A percentile compares a stretch with the other conserved stretches of the same genome.
phyloP scores from a whole-genome alignment of 2,797 vertebrate species.

The Australoheros facetus region DNA sequence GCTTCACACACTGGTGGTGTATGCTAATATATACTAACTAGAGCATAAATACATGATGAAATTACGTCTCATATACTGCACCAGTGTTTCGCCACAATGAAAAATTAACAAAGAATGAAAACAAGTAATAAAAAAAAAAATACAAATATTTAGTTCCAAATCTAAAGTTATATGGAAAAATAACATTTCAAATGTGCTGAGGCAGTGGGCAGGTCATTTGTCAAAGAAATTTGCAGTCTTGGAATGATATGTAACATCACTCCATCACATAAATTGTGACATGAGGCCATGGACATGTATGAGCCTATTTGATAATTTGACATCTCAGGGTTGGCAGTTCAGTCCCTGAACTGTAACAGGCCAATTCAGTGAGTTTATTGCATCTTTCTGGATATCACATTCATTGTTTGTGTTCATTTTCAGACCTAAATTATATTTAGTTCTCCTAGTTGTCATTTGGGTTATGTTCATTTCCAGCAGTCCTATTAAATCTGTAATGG shows the following conservation, averaged over 20 bases:
- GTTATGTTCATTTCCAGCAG: slow-evolving; percentile 5
- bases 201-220: not conserved
- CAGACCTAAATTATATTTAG: not conserved
- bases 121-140: not conserved
- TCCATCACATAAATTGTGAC: slow-evolving; percentile 42
- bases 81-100: not conserved
- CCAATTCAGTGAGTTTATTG: slow-evolving; percentile 24
- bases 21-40: not conserved
- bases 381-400: slow-evolving; percentile 14
- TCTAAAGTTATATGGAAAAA: not conserved
- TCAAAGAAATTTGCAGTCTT: slow-evolving; percentile 19
- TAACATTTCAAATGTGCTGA: not conserved
- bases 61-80: too few relatives aligned
- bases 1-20: slow-evolving; percentile 35
- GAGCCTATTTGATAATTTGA: slow-evolving; percentile 53
- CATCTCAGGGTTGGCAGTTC: slow-evolving; percentile 54
- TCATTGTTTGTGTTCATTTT: slow-evolving; percentile 15
- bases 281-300: slow-evolving; percentile 55
- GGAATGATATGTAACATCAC: slow-evolving; percentile 21
- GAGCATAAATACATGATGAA: not conserved
- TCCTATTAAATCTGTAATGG: slow-evolving; percentile 26
- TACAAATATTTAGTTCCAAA: not conserved
- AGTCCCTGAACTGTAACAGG: slow-evolving; percentile 34
- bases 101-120: not conserved
- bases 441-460: not conserved